A percentile compares a stretch with the other conserved stretches of the same genome.
These are phyloP conservation scores for Dipodomys merriami DNA, from an alignment of 2,113 vertebrate species.

Conservation along the genomic window DNA sequence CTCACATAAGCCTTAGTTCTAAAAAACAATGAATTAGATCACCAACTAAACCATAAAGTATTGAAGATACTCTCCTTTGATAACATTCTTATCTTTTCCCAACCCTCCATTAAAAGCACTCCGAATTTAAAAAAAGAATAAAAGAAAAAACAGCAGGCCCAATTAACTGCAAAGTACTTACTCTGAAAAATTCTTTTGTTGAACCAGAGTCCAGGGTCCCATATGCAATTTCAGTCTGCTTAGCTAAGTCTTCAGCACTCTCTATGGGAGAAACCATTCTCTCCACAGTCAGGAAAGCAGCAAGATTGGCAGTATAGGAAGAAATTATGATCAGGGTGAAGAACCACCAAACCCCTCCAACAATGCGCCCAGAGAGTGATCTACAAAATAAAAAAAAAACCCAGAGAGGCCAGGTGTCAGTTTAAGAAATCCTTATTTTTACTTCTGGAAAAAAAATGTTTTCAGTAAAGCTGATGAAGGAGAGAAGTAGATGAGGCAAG, in stretches of 20 bases:
- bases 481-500: constrained; percentile 6
- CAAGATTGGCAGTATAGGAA: constrained; percentile 99
- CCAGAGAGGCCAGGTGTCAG: constrained; percentile 60
- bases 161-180: constrained; percentile 86
- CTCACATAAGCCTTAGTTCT: constrained; percentile 33
- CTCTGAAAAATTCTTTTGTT: constrained; percentile 99
- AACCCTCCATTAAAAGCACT: constrained; percentile 60
- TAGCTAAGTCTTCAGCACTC: constrained; percentile 98
- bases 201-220: constrained; percentile 99
- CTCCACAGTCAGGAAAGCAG: constrained; percentile 99
- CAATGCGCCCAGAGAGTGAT: constrained; percentile 98
- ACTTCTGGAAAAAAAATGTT: constrained; percentile 38
- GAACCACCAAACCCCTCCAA: constrained; percentile 99
- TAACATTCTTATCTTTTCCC: not conserved
- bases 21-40: constrained; percentile 46
- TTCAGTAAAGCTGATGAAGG: constrained; percentile 36
- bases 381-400: constrained; percentile 86
- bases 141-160: constrained; percentile 56
- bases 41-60: constrained; percentile 1
- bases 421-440: constrained; percentile 46
- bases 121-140: constrained; percentile 55
- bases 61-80: constrained; percentile 45
- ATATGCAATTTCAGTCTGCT: constrained; percentile 99
- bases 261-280: constrained; percentile 99
- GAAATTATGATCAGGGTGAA: constrained; percentile 99